Evolutionary conservation across 2,888 invertebrate species (phyloP).

Genomic region (Xanthia icteritia): DNA sequence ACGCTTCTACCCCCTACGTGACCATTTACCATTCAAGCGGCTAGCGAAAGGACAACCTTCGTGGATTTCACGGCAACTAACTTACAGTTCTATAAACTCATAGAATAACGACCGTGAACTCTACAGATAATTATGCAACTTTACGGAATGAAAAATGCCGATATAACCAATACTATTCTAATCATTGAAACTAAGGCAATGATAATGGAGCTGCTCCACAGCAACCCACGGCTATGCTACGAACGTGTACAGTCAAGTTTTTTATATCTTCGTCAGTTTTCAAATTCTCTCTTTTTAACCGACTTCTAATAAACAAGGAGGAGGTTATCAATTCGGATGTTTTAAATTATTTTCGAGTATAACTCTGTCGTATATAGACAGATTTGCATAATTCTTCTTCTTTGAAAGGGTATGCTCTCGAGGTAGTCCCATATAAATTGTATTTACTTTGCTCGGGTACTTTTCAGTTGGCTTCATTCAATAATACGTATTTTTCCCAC

Average conservation of each 20-base stretch:
- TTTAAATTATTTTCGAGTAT: too few species aligned
- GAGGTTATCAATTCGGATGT: too few species aligned
- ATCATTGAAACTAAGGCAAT: slow-evolving; percentile 26
- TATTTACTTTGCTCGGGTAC: too few species aligned
- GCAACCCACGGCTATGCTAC: neutral
- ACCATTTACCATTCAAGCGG: neutral
- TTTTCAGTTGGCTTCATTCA: too few species aligned
- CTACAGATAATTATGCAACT: neutral
- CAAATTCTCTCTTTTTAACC: too few species aligned
- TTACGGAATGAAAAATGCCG: slow-evolving; percentile 31
- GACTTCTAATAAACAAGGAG: too few species aligned
- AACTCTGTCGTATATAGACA: too few species aligned
- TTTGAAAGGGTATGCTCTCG: too few species aligned
- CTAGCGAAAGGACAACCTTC: slow-evolving; percentile 19
- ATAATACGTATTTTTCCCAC: too few species aligned
- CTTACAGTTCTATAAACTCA: neutral
- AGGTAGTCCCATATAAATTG: too few species aligned
- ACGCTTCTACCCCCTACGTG: neutral
- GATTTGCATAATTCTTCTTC: too few species aligned
- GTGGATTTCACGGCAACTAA: slow-evolving; percentile 3
- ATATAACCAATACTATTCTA: neutral
- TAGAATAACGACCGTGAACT: slow-evolving; percentile 16
- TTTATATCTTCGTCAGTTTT: too few species aligned
- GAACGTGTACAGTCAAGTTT: neutral
- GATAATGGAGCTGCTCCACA: neutral